Evolutionary conservation across 2,888 invertebrate genomes (phyloP).

Genomic region (Pediacus dermestoides): DNA sequence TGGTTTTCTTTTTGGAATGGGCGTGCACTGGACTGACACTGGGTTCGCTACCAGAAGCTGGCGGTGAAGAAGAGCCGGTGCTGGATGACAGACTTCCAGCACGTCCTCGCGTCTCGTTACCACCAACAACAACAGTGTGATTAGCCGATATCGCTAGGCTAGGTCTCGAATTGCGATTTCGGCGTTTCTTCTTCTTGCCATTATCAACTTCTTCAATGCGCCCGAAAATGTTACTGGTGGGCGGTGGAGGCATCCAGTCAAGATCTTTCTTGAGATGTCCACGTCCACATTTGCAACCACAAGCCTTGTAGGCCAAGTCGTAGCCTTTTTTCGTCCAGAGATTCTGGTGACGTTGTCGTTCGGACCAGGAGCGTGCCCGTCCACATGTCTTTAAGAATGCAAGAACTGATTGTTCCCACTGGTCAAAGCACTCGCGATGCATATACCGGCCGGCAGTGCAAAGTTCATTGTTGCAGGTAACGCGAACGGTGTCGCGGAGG

Average conservation of each 20-base stretch:
- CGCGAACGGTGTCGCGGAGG: constrained; percentile 77
- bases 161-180: constrained; percentile 59
- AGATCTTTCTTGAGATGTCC: constrained; percentile 93
- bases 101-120: constrained; percentile 57
- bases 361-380: constrained; percentile 90
- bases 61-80: constrained; percentile 78
- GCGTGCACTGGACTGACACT: constrained; percentile 69
- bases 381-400: constrained; percentile 88
- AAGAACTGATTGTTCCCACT: constrained; percentile 88
- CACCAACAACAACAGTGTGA: constrained; percentile 42
- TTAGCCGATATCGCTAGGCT: constrained; percentile 58
- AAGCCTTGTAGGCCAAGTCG: constrained; percentile 92
- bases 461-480: constrained; percentile 91
- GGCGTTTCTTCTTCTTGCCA: constrained; percentile 60
- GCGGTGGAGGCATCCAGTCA: constrained; percentile 79
- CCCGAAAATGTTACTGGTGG: constrained; percentile 52
- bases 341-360: constrained; percentile 90
- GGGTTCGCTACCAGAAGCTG: constrained; percentile 71
- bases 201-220: constrained; percentile 54
- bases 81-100: constrained; percentile 74
- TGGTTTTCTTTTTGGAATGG: constrained; percentile 62
- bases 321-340: constrained; percentile 98
- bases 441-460: constrained; percentile 87
- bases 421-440: constrained; percentile 94
- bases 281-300: constrained; percentile 88